Percentiles rank a stretch among this genome's conserved stretches.
Evolutionary conservation across 2,797 vertebrate species (phyloP).

Genomic region (Coilia nasus): DNA sequence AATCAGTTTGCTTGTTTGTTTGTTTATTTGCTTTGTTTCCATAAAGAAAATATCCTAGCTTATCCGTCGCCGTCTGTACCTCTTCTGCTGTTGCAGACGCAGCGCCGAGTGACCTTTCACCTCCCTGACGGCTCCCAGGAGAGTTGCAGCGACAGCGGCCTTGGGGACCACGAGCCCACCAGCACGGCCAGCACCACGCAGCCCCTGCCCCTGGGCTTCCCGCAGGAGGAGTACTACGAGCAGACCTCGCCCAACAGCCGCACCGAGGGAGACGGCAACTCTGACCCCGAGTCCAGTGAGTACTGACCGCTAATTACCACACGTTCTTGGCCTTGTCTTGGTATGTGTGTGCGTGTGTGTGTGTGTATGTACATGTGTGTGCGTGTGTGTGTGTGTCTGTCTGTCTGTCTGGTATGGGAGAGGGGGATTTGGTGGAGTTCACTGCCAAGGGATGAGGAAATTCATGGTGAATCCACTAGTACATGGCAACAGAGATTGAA

Average conservation of each 20-base stretch:
- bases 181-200: constrained; percentile 63
- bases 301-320: constrained; percentile 47
- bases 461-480: not conserved
- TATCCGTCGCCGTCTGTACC: not conserved
- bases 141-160: constrained; percentile 83
- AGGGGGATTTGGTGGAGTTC: not conserved
- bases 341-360: too few species aligned
- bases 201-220: constrained; percentile 87
- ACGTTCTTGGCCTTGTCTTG: too few species aligned
- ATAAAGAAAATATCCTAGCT: not conserved
- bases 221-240: constrained; percentile 91
- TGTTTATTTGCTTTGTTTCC: constrained; percentile 36
- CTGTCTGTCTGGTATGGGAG: too few species aligned
- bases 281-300: constrained; percentile 98
- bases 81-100: constrained; percentile 74
- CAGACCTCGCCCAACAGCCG: constrained; percentile 91
- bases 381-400: too few species aligned
- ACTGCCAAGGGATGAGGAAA: not conserved
- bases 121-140: constrained; percentile 96
- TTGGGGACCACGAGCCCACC: constrained; percentile 35
- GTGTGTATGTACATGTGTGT: too few species aligned
- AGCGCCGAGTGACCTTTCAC: constrained; percentile 96
- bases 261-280: constrained; percentile 97
- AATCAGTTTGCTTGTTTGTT: constrained; percentile 42
- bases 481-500: not conserved